A percentile compares a stretch with the other conserved stretches of the same genome.
These are phyloP conservation scores for Lutjanus erythropterus DNA, from an alignment of 2,113 vertebrate species.

Conservation along the genomic window DNA sequence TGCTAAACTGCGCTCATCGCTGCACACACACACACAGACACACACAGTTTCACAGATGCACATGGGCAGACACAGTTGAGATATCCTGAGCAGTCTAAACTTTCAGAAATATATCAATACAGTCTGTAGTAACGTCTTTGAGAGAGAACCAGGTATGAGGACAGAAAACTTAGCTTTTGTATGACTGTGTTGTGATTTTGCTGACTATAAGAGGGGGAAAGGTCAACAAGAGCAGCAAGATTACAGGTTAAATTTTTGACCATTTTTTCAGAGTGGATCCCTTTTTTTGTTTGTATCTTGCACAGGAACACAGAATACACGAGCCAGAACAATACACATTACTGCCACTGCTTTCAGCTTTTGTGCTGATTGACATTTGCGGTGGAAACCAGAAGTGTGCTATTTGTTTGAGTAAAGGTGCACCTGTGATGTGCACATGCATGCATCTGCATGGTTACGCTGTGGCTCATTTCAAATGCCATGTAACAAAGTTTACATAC, in stretches of 20 bases:
- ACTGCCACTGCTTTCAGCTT: too few relatives aligned
- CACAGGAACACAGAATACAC: neutral
- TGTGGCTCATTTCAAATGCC: too few relatives aligned
- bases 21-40: neutral
- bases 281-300: neutral
- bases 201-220: neutral
- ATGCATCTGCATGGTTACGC: too few relatives aligned
- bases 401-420: too few relatives aligned
- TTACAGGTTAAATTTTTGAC: neutral
- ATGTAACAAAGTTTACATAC: too few relatives aligned
- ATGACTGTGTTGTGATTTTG: neutral
- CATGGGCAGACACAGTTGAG: neutral
- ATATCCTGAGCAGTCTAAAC: constrained; percentile 19
- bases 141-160: neutral
- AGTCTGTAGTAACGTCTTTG: neutral
- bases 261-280: neutral
- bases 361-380: neutral
- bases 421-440: too few relatives aligned
- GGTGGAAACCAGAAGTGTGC: neutral
- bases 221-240: neutral
- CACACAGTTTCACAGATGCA: neutral
- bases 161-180: neutral
- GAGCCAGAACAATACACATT: neutral
- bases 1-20: constrained; percentile 50
- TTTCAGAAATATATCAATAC: constrained; percentile 1